Percentiles rank a stretch among this genome's conserved stretches.
Conservation (phyloP, 2,888 invertebrate species). For the Erebia aethiops region DNA sequence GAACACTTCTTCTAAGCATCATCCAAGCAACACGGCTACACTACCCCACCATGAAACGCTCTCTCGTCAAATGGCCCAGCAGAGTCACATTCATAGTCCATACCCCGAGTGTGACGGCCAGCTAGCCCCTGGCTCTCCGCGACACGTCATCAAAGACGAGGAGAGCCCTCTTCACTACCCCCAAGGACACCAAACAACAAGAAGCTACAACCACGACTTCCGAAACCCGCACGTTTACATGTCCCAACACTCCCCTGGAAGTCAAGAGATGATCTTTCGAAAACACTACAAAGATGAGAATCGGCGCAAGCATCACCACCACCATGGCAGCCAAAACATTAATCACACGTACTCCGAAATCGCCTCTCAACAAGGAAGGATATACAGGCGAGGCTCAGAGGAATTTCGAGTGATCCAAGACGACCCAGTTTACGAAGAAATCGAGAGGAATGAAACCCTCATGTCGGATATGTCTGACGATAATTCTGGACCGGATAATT, state of each 20-base stretch:
- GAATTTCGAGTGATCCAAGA: conserved; percentile 85
- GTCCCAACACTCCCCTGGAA: conserved; percentile 77
- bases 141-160: conserved; percentile 73
- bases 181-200: conserved; percentile 73
- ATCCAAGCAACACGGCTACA: conserved; percentile 85
- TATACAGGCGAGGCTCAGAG: conserved; percentile 79
- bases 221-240: conserved; percentile 77
- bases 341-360: conserved; percentile 92
- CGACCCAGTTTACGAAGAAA: conserved; percentile 92
- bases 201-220: conserved; percentile 78
- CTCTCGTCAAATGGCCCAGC: conserved; percentile 71
- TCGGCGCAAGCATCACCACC: conserved; percentile 75
- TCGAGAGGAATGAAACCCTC: conserved; percentile 88
- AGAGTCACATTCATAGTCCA: conserved; percentile 81
- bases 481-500: conserved; percentile 84
- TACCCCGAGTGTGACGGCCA: conserved; percentile 79
- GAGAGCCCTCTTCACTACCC: conserved; percentile 70
- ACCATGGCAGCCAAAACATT: conserved; percentile 82
- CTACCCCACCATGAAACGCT: conserved; percentile 86
- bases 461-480: conserved; percentile 92
- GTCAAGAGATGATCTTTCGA: conserved; percentile 74
- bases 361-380: conserved; percentile 74
- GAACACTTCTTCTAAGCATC: conserved; percentile 94
- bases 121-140: conserved; percentile 74
- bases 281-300: conserved; percentile 77